A percentile compares a stretch with the other conserved stretches of the same genome.
Conservation (phyloP, 2,888 invertebrate species). For the Strigamia transsilvanica region DNA sequence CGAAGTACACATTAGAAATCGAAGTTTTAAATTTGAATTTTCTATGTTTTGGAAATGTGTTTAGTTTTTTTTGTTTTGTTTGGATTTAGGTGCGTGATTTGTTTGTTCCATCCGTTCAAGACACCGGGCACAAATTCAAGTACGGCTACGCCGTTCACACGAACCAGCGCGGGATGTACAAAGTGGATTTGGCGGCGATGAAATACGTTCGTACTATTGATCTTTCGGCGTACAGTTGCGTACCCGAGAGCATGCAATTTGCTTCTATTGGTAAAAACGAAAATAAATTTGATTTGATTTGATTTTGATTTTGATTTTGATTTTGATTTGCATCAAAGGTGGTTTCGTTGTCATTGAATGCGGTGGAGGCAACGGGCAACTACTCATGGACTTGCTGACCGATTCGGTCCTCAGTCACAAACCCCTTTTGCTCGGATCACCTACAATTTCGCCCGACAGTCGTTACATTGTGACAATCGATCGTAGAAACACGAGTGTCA, state of each 20-base stretch:
- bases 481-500: constrained; percentile 70
- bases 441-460: constrained; percentile 76
- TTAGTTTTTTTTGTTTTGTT: not conserved
- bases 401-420: constrained; percentile 74
- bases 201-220: constrained; percentile 76
- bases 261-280: constrained; percentile 74
- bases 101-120: constrained; percentile 63
- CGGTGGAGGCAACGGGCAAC: constrained; percentile 72
- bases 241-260: constrained; percentile 75
- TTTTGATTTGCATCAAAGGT: constrained; percentile 65
- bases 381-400: constrained; percentile 76
- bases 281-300: not conserved
- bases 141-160: constrained; percentile 79
- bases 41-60: not conserved
- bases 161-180: constrained; percentile 76
- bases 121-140: constrained; percentile 70
- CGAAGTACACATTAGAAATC: too few relatives aligned
- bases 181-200: constrained; percentile 76
- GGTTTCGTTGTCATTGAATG: constrained; percentile 78
- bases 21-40: too few relatives aligned
- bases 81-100: constrained; percentile 62
- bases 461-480: constrained; percentile 75
- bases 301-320: not conserved
- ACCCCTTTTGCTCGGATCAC: constrained; percentile 72
- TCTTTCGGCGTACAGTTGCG: constrained; percentile 76